Evolutionary conservation across 2,888 invertebrate species (phyloP).

Genomic region (Scelioninae gen. 2): DNA sequence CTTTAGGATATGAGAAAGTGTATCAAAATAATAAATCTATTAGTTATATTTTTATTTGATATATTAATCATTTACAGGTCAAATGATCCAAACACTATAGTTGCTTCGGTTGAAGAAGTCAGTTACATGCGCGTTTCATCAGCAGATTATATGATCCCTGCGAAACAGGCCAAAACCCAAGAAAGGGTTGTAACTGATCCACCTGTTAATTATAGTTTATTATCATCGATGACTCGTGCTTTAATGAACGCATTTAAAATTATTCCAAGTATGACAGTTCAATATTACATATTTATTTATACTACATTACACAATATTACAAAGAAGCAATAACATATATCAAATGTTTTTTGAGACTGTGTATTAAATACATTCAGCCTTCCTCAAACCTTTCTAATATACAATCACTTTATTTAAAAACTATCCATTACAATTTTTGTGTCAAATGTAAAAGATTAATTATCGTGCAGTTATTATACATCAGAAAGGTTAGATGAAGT

Average conservation of each 20-base stretch:
- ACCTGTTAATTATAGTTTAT: constrained; percentile 62
- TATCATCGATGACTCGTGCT: constrained; percentile 68
- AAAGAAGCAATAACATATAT: too few relatives aligned
- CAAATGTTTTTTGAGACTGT: too few relatives aligned
- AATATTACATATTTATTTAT: too few relatives aligned
- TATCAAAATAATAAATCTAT: too few relatives aligned
- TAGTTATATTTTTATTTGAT: too few relatives aligned
- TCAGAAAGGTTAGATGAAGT: too few relatives aligned
- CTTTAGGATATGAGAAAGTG: too few relatives aligned
- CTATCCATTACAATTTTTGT: neutral
- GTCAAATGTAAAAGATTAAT: constrained; percentile 5
- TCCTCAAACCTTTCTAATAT: too few relatives aligned
- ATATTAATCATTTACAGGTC: neutral
- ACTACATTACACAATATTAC: too few relatives aligned
- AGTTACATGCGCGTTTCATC: constrained; percentile 63
- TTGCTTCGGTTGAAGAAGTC: constrained; percentile 59
- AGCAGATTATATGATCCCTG: constrained; percentile 57
- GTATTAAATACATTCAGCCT: too few relatives aligned
- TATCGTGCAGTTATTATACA: too few relatives aligned
- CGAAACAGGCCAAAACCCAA: constrained; percentile 9
- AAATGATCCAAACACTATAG: constrained; percentile 14
- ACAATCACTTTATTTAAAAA: too few relatives aligned
- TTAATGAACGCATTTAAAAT: constrained; percentile 67
- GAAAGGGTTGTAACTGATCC: constrained; percentile 37
- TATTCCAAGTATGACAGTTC: constrained; percentile 65